Conservation (phyloP, 1,140 invertebrate species). For the Drosophila melanogaster region Release_6_plus_ISO1_MT NC_004354.4:11560501-11561000, state of each 20-base stretch:
- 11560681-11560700: neutral
- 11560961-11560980: neutral
- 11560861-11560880: conserved; percentile 23
- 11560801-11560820: neutral
- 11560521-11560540: too few relatives aligned
- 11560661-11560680: conserved; percentile 7
- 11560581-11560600: too few relatives aligned
- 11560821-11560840: conserved; percentile 35
- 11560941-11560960: neutral
- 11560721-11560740: conserved; percentile 22
- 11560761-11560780: neutral
- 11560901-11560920: conserved; percentile 26
- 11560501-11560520: too few relatives aligned
- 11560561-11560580: too few relatives aligned
- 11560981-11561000: neutral
- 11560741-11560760: conserved; percentile 4
- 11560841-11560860: conserved; percentile 34
- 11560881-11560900: conserved; percentile 28
- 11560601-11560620: too few relatives aligned
- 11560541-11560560: too few relatives aligned
- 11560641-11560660: neutral
- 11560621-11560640: neutral
- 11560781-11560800: neutral
- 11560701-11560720: neutral
- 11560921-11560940: neutral